phyloP scores from a whole-genome alignment of 2,888 invertebrate genomes.

The Drosophila anomelani region DNA sequence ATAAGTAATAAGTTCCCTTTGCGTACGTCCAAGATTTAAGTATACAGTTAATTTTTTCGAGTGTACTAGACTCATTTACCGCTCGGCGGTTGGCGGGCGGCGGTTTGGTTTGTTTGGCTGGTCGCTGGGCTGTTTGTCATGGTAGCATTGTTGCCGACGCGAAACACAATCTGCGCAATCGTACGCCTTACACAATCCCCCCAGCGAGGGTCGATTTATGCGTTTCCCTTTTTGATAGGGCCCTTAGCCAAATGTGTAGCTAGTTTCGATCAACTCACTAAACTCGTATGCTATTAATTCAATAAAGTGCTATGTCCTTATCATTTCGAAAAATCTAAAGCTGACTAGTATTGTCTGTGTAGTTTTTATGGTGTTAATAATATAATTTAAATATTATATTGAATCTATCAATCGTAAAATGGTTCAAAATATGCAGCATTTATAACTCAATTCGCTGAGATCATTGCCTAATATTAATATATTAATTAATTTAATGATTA shows the following conservation, averaged over 20 bases:
- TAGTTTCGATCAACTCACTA: no score
- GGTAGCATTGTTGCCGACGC: conserved; percentile 69
- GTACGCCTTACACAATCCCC: conserved; percentile 67
- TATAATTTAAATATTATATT: no score
- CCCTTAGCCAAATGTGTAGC: neutral
- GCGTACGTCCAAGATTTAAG: rapidly evolving
- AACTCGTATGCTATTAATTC: no score
- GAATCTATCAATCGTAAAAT: no score
- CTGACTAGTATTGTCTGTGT: no score
- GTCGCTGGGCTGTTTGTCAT: conserved; percentile 59
- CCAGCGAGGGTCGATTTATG: conserved; percentile 44
- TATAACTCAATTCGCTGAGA: no score
- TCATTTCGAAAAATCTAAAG: no score
- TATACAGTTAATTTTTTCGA: neutral
- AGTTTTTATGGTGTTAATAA: no score
- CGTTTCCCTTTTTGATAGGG: neutral
- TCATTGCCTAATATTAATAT: no score
- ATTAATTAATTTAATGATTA: neutral
- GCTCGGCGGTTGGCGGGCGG: conserved; percentile 49
- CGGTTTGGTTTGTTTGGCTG: conserved; percentile 45
- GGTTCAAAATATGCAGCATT: no score
- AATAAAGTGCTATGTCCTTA: no score
- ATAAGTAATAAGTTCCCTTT: neutral
- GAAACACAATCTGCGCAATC: conserved; percentile 76
- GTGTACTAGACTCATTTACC: conserved; percentile 32